Evolutionary conservation across 2,888 invertebrate genomes (phyloP).

Genomic region (Nephrocerus scutellatus): DNA sequence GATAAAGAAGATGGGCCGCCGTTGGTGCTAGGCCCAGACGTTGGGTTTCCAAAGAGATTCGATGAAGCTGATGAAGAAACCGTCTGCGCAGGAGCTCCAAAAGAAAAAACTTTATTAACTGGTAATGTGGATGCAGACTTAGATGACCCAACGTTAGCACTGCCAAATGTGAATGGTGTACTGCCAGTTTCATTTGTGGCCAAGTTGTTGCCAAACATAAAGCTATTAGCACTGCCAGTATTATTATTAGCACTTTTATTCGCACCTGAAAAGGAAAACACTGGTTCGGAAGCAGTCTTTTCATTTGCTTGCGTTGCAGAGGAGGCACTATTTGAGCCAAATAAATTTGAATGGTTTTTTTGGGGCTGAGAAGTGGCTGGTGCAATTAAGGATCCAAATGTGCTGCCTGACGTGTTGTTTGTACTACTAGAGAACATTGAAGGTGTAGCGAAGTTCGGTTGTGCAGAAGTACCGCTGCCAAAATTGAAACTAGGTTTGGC

Average conservation of each 20-base stretch:
- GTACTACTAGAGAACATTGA: background rate
- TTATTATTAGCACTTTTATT: no score
- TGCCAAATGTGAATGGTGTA: slow-evolving; percentile 11
- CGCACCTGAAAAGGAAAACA: no score
- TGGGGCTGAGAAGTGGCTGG: slow-evolving; percentile 5
- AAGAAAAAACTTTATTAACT: slow-evolving; percentile 15
- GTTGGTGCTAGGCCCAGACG: no score
- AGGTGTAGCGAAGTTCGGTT: slow-evolving; percentile 1
- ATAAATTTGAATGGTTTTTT: slow-evolving; percentile 3
- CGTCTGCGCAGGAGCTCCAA: slow-evolving; percentile 2
- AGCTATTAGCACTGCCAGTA: no score
- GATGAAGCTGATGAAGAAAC: background rate
- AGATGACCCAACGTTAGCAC: slow-evolving; percentile 3
- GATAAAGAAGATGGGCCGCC: no score
- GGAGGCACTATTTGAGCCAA: background rate
- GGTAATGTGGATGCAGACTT: slow-evolving; percentile 10
- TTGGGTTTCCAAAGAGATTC: slow-evolving; percentile 2
- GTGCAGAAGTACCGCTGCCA: background rate
- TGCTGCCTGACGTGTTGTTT: slow-evolving; percentile 9
- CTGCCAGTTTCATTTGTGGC: slow-evolving; percentile 1
- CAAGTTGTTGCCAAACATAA: no score
- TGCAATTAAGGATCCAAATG: slow-evolving; percentile 14
- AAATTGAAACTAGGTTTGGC: slow-evolving; percentile 4
- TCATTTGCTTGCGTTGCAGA: no score
- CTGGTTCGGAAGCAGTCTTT: no score